Percentiles rank a stretch among this genome's conserved stretches.
These are phyloP conservation scores for Orientallactaga bullata DNA, from an alignment of 2,113 vertebrate species.

Conservation along the genomic window DNA sequence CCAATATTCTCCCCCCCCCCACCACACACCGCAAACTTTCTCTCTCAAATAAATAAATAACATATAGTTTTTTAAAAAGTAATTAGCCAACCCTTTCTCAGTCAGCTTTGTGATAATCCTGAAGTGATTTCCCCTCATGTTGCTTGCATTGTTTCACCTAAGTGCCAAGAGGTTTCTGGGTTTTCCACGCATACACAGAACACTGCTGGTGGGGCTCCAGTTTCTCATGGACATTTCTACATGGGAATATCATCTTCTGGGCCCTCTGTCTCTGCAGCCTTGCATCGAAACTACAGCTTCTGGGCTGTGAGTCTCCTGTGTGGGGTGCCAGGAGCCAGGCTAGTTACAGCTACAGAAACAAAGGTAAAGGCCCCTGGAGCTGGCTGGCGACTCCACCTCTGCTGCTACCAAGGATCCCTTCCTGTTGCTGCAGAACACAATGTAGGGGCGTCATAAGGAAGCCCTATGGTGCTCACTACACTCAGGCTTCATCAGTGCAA, in stretches of 20 bases:
- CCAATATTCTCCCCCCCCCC: too few species aligned
- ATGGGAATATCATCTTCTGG: background rate
- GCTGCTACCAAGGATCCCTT: background rate
- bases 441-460: slow-evolving; percentile 14
- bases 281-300: background rate
- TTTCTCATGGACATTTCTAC: background rate
- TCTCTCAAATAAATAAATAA: too few species aligned
- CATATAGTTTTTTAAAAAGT: too few species aligned
- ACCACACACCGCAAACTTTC: too few species aligned
- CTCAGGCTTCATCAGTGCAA: background rate
- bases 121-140: background rate
- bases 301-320: background rate
- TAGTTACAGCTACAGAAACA: background rate
- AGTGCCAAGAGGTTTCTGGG: background rate
- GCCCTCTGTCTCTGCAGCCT: background rate
- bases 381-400: background rate
- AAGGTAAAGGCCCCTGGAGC: background rate
- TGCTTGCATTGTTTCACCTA: background rate
- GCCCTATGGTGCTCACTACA: background rate
- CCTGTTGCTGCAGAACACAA: background rate
- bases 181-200: background rate
- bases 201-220: background rate
- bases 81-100: background rate
- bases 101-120: background rate
- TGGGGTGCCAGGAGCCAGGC: background rate